Conservation (phyloP, 2,113 vertebrate species). For the Podarcis cretensis region DNA sequence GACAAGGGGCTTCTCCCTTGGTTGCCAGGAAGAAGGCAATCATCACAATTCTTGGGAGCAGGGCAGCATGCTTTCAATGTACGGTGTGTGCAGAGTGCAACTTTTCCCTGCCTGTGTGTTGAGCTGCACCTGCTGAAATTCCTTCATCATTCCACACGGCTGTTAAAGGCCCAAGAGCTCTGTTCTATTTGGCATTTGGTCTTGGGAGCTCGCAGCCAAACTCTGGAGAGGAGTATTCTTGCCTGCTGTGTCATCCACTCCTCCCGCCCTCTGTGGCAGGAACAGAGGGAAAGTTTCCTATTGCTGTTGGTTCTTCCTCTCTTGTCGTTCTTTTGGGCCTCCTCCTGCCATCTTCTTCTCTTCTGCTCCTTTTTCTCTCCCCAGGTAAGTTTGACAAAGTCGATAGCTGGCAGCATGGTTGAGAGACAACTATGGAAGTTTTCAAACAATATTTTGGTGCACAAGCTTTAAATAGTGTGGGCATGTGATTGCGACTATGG, state of each 20-base stretch:
- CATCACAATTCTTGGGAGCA: too few species aligned
- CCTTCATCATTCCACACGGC: neutral
- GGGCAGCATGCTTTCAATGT: too few species aligned
- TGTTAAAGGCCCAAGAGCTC: neutral
- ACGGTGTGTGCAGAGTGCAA: too few species aligned
- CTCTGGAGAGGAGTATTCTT: slow-evolving; percentile 22
- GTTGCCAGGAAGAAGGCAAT: neutral
- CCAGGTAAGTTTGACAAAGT: slow-evolving; percentile 74
- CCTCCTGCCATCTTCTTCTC: slow-evolving; percentile 50
- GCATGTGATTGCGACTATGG: neutral
- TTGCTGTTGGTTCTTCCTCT: slow-evolving; percentile 45
- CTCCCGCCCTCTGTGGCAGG: slow-evolving; percentile 33
- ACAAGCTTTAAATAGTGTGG: neutral
- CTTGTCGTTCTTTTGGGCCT: slow-evolving; percentile 57
- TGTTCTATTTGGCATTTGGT: neutral
- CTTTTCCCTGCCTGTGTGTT: neutral
- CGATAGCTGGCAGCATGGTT: slow-evolving; percentile 17
- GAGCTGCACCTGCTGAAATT: neutral
- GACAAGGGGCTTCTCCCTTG: neutral
- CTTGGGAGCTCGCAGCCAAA: neutral
- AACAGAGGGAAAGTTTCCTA: slow-evolving; percentile 52
- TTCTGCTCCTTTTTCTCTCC: slow-evolving; percentile 50
- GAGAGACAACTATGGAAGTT: slow-evolving; percentile 9
- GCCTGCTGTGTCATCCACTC: slow-evolving; percentile 68
- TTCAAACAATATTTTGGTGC: neutral